These are phyloP conservation scores for Andrena cerasifolii DNA, from an alignment of 1,140 invertebrate genomes.

Conservation along the genomic window DNA sequence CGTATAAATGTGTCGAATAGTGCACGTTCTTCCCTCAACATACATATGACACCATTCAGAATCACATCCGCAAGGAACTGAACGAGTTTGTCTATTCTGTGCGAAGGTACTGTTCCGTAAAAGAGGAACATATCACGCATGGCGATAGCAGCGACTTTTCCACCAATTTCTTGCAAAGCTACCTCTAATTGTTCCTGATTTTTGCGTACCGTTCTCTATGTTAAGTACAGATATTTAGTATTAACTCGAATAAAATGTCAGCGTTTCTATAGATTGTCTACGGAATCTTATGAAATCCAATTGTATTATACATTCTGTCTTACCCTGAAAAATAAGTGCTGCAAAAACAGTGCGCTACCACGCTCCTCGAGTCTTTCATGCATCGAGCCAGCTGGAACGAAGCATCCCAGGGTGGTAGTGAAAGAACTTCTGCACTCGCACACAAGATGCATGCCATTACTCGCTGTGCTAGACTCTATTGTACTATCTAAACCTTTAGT, in stretches of 20 bases:
- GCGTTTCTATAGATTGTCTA: no score
- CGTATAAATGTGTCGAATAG: slow-evolving; percentile 4
- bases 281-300: no score
- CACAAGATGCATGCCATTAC: slow-evolving; percentile 60
- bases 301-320: slow-evolving; percentile 10
- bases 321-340: slow-evolving; percentile 65
- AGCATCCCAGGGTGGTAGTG: slow-evolving; percentile 57
- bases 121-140: slow-evolving; percentile 68
- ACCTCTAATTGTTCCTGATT: slow-evolving; percentile 47
- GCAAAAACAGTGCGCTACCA: slow-evolving; percentile 60
- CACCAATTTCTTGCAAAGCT: slow-evolving; percentile 60
- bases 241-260: neutral
- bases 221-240: neutral
- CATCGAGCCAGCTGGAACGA: slow-evolving; percentile 60
- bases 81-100: slow-evolving; percentile 51
- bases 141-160: slow-evolving; percentile 54
- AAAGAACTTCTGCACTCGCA: slow-evolving; percentile 56
- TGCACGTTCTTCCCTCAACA: neutral
- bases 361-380: slow-evolving; percentile 59
- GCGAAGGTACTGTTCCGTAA: slow-evolving; percentile 61
- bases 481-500: neutral
- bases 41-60: slow-evolving; percentile 63
- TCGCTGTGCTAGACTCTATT: slow-evolving; percentile 46
- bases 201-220: slow-evolving; percentile 53
- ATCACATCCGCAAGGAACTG: slow-evolving; percentile 62